phyloP scores from a whole-genome alignment of 2,888 invertebrate genomes.

The Microdon myrmicae region DNA sequence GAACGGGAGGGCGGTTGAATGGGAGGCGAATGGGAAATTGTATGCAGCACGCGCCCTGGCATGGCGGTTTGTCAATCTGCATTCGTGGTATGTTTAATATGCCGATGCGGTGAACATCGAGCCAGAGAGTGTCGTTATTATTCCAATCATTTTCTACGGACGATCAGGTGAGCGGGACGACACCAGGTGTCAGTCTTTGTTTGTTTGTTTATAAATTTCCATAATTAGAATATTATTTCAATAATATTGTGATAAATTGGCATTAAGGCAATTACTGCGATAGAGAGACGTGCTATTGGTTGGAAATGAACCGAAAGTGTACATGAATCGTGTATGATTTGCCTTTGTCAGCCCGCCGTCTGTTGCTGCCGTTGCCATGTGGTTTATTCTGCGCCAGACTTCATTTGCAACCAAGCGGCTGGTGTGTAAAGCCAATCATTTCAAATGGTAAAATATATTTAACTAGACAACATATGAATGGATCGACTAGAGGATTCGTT shows the following conservation, averaged over 20 bases:
- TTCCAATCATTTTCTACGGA: neutral
- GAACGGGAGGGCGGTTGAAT: slow-evolving; percentile 1
- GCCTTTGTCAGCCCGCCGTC: too few relatives aligned
- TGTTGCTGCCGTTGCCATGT: too few relatives aligned
- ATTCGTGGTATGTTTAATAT: slow-evolving; percentile 30
- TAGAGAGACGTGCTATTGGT: slow-evolving; percentile 19
- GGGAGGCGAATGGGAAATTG: slow-evolving; percentile 1
- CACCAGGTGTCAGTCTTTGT: slow-evolving; percentile 31
- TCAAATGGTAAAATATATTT: too few relatives aligned
- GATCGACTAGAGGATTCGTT: too few relatives aligned
- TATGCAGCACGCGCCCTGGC: slow-evolving; percentile 6
- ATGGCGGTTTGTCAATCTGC: slow-evolving; percentile 38
- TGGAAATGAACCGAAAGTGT: too few relatives aligned
- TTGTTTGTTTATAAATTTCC: slow-evolving; percentile 32
- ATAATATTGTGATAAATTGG: slow-evolving; percentile 37
- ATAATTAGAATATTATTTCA: slow-evolving; percentile 47
- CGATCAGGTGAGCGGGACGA: neutral
- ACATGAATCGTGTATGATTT: too few relatives aligned
- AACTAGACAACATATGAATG: too few relatives aligned
- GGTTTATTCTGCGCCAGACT: too few relatives aligned
- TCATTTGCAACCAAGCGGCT: too few relatives aligned
- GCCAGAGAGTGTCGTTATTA: slow-evolving; percentile 8
- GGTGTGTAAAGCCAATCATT: too few relatives aligned
- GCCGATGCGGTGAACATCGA: slow-evolving; percentile 20
- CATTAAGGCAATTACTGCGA: slow-evolving; percentile 26